Evolutionary conservation across 2,888 invertebrate species (phyloP).

Genomic region (Dendrolimus pini): DNA sequence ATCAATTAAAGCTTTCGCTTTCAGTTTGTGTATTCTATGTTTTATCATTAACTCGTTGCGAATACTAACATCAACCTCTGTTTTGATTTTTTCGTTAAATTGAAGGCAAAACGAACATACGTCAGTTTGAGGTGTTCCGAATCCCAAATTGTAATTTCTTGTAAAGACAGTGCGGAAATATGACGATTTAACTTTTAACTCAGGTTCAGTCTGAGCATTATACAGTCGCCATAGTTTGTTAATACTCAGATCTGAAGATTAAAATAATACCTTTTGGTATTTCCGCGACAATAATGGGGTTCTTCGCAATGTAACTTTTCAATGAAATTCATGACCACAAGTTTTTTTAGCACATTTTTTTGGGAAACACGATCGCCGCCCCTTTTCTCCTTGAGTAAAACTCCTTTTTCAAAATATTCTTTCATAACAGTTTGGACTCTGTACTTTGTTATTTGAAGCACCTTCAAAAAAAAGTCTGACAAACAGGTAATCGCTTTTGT

Average conservation of each 20-base stretch:
- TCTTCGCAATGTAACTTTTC: not conserved
- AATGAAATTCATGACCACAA: not conserved
- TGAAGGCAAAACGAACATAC: not conserved
- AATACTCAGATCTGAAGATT: not conserved
- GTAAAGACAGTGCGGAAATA: not conserved
- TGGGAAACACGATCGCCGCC: conserved; percentile 5
- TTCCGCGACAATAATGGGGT: not conserved
- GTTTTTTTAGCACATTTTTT: not conserved
- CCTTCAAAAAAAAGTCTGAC: not conserved
- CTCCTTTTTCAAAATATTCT: conserved; percentile 5
- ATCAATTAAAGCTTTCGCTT: conserved; percentile 9
- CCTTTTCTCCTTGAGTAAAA: conserved; percentile 4
- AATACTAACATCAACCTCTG: not conserved
- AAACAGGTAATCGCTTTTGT: not conserved
- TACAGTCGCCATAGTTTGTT: not conserved
- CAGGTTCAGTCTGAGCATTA: not conserved
- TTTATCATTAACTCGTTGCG: not conserved
- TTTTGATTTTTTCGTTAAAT: not conserved
- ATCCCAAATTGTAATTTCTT: not conserved
- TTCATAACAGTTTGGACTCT: conserved; percentile 4
- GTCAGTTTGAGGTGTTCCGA: not conserved
- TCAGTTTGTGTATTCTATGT: not conserved
- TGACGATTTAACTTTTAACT: not conserved
- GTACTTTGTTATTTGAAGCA: not conserved
- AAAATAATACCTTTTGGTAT: not conserved